Evolutionary conservation across 2,888 invertebrate species (phyloP), one percentile per base, ranked within the genome.

Genomic region (Agrochola macilenta): DNA sequence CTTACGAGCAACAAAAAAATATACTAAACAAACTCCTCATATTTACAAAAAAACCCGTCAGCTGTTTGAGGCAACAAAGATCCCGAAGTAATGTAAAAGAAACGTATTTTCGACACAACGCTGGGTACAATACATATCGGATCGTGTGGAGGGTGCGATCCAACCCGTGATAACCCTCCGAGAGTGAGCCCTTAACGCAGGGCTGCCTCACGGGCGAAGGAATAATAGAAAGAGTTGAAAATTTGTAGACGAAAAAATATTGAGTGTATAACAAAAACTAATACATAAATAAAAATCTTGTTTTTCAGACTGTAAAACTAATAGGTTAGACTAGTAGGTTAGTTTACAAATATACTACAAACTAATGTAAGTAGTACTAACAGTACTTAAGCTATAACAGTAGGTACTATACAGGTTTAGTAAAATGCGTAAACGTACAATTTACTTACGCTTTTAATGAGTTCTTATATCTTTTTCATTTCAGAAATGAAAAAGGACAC

Each of bases 111-210:
- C 70, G 68, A 49, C 63, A 60, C 74, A 86, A 75, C 63, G 17
- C 30, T 61, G 69, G 71, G 46, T 74, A 73, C 75, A 79, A 69
- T 85, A 82, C 87, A 83, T 80, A 78, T 80, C 70, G 82, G 81
- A 81, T 82, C 86, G 85, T 86, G 75, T 87, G 84, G 88, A 91
- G 92, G 93, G 92, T 89, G 90, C 90, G 91, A 90, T 90, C 86
- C 89, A 84, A 83, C 87, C 82, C 84, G 88, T 84, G 93, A 91
- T 93, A 94, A 93, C 94, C 94, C 94, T 94, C 92, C 76, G 87
- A 87, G 88, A 90, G 89, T 87, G 90, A 91, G 88, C 90, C 91
- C 90, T 91, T 83, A 69, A 74, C 70, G 17, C 84, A 95, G 95
- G 95, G 95, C 69, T 94, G 92, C n/a, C 52, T 23, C 60, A 74